phyloP scores from a whole-genome alignment of 2,797 vertebrate species.

The Rhynchotus rufescens region DNA sequence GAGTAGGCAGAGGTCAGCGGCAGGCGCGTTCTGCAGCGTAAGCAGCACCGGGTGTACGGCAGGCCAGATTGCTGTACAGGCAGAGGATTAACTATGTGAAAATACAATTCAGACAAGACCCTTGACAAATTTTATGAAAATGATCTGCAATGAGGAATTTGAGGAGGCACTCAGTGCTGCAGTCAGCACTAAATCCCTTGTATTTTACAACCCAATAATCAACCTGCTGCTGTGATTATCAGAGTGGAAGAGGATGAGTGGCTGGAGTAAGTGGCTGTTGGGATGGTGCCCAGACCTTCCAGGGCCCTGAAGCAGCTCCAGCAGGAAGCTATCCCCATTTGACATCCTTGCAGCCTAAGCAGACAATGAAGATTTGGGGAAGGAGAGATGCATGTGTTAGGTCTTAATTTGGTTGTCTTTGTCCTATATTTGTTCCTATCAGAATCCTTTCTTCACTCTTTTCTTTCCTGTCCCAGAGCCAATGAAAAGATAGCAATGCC shows the following conservation, averaged over 20 bases:
- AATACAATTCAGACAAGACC: conserved; percentile 55
- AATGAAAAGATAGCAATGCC: conserved; percentile 51
- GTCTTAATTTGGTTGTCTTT: neutral
- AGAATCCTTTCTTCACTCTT: conserved; percentile 12
- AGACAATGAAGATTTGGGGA: neutral
- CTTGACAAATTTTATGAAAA: conserved; percentile 68
- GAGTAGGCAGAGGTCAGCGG: neutral
- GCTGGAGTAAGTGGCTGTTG: conserved; percentile 52
- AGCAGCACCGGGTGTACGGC: neutral
- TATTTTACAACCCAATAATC: conserved; percentile 71
- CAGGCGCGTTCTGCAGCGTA: neutral
- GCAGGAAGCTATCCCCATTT: conserved; percentile 31
- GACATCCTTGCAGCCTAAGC: neutral
- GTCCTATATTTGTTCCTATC: conserved; percentile 2
- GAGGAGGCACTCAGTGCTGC: conserved; percentile 54
- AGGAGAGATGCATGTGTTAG: neutral
- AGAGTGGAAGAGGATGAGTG: conserved; percentile 65
- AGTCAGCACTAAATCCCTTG: conserved; percentile 67
- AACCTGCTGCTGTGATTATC: conserved; percentile 72
- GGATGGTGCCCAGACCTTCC: conserved; percentile 59
- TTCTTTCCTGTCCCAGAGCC: neutral
- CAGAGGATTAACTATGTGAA: conserved; percentile 53
- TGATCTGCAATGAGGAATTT: conserved; percentile 49
- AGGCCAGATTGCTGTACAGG: conserved; percentile 8
- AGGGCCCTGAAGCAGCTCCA: conserved; percentile 44